Base-by-base conservation (phyloP, 2,113 vertebrate genomes). In the Oncorhynchus masou region DNA sequence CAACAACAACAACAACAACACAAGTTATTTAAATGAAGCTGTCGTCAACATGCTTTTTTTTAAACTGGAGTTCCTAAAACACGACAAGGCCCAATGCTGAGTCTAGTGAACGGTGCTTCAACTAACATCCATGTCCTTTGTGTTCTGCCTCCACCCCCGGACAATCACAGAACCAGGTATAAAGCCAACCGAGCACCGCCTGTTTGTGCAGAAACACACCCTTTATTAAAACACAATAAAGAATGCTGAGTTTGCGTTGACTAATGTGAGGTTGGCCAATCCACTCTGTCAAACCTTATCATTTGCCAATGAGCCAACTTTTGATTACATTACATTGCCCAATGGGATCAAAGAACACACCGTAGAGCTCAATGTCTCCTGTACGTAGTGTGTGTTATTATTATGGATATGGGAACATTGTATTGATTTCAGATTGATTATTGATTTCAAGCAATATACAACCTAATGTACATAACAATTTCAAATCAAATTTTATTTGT, bases 261-360 rank as follows among this genome's bases (percentile, higher is more conserved):
- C 27, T 66, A 11, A 45, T 11, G 39, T 66, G 64, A 78, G 24
- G 15, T 27, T 45, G 77, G 71, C 71, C 19, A 45, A 71, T 77
- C 45, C 49, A 74, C n/a, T 68, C 68, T 73, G 57, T 78, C 77
- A 74, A 75, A 64, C 57, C 49, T 79, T 34, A 77, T 76, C 22
- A 75, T 68, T 54, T 75, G 71, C 80, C 54, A 79, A 39, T 74
- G 65, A 66, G 22, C 20, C 39, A 77, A 70, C 39, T 79, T 79
- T 71, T 71, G 72, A 48, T 75, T 54, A 60, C 5, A 24, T 15
- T 70, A 19, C 70, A 19, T 66, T 8, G 19, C 15, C 51, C 51
- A 54, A 19, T 66, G 66, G 68, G 2, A 75, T 80, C 68, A 74
- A 75, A 80, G 25, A 49, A 76, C 49, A 68, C 68, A 31, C 27